Evolutionary conservation across 1,140 invertebrate genomes (phyloP), one percentile per base, ranked within the genome.

Genomic region (Lordiphosa mommai): DNA sequence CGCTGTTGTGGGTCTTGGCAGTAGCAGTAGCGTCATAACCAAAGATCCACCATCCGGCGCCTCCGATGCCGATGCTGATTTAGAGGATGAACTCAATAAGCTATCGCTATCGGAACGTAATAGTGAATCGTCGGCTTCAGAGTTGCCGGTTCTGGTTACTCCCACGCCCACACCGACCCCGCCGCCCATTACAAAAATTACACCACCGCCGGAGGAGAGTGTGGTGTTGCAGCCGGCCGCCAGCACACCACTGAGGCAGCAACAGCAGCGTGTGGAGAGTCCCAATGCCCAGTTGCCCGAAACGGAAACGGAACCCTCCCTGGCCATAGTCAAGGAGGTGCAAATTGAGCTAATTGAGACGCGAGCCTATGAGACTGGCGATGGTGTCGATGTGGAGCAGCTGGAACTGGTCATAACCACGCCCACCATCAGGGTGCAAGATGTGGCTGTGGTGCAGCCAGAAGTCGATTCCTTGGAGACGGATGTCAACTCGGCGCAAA

Each of bases 331-430:
- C 5, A 63, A 86, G 36, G 77, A 87, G 53, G 73, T 87, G 3
- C 71, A 87, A 44, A 87, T 87, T 23, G 84, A 87, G 34, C 52
- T 87, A 17, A 84, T 87, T 3, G 72, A 86, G 20, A 37, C 65
- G 13, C 38, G 33, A 1, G 10, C 14, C 2, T 49, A 43, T 33
- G 51, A 50, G 3, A 29, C 8, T 29, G 9, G 17, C 6, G 51
- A 16, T 16, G 44, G 23, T 23, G 43, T 30, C n/a, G 32, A 63
- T 1, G 37, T 13, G 40, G 17, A 55, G 7, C 48, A 56, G 14
- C 43, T 67, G 8, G 41, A 64, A 14, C 23, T 63, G 36, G 40
- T 29, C 12, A 30, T 40, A 43, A 59, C 13, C 2, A 50, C 61
- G 48, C 66, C 73, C 12, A 79, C 66, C 29, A 82, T 79, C 38